phyloP scores from a whole-genome alignment of 2,113 vertebrate species.

The Eretmochelys imbricata region DNA sequence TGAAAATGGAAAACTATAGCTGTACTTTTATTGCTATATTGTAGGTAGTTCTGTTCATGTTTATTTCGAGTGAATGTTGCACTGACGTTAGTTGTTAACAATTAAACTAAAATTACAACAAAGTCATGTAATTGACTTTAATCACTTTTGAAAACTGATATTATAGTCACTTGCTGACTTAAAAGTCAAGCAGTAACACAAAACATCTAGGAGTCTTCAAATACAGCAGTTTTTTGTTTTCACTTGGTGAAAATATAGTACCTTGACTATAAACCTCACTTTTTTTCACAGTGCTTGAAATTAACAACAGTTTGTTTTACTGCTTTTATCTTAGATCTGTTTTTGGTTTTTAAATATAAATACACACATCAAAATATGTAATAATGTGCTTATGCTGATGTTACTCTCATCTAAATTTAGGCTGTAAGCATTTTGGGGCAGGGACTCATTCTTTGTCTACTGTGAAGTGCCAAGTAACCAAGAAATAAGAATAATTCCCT shows the following conservation, averaged over 20 bases:
- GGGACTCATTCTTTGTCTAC: not conserved
- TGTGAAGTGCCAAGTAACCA: not conserved
- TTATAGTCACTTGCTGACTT: not conserved
- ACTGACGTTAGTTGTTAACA: not conserved
- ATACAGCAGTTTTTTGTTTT: not conserved
- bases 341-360: fast-evolving
- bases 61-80: not conserved
- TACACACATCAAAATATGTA: not conserved
- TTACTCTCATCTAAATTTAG: not conserved
- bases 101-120: not conserved
- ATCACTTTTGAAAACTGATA: not conserved
- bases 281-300: not conserved
- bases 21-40: not conserved
- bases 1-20: not conserved
- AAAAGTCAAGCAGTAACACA: not conserved
- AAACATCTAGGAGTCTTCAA: not conserved
- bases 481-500: not conserved
- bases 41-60: not conserved
- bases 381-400: not conserved
- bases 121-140: not conserved
- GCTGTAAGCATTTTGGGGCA: not conserved
- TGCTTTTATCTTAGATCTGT: not conserved
- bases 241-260: not conserved
- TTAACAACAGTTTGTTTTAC: not conserved
- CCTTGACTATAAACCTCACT: not conserved